A percentile compares a stretch with the other conserved stretches of the same genome.
These are phyloP conservation scores for Cryptosula pallasiana DNA, from an alignment of 2,888 invertebrate genomes.

Conservation along the genomic window DNA sequence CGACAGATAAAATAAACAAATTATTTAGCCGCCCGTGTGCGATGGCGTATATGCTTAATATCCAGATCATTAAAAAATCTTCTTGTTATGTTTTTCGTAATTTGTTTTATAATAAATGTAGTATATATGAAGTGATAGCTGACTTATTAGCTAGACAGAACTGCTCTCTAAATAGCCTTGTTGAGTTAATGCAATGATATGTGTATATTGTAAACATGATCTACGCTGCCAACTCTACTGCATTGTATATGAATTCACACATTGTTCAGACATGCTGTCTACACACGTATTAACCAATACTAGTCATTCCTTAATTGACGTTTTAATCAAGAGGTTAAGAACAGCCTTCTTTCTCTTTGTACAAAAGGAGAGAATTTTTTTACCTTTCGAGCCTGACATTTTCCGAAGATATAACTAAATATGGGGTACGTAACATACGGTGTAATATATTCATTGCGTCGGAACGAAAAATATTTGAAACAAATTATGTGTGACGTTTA, in stretches of 20 bases:
- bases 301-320: slow-evolving; percentile 11
- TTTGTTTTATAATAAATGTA: slow-evolving; percentile 14
- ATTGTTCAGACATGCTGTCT: slow-evolving; percentile 23
- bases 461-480: too few relatives aligned
- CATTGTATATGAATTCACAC: slow-evolving; percentile 23
- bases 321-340: slow-evolving; percentile 11
- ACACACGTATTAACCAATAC: neutral
- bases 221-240: neutral
- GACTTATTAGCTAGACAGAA: neutral
- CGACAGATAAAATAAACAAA: neutral
- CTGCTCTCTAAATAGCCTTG: slow-evolving; percentile 20
- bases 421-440: neutral
- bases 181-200: neutral
- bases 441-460: too few relatives aligned
- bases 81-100: neutral
- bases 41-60: neutral
- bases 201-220: neutral
- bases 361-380: too few relatives aligned
- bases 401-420: neutral
- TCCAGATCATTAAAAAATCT: slow-evolving; percentile 7
- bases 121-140: neutral
- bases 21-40: neutral
- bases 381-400: too few relatives aligned
- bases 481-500: too few relatives aligned
- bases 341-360: too few relatives aligned